Evolutionary conservation across 2,113 vertebrate genomes (phyloP).

Genomic region (Mus spicilegus): DNA sequence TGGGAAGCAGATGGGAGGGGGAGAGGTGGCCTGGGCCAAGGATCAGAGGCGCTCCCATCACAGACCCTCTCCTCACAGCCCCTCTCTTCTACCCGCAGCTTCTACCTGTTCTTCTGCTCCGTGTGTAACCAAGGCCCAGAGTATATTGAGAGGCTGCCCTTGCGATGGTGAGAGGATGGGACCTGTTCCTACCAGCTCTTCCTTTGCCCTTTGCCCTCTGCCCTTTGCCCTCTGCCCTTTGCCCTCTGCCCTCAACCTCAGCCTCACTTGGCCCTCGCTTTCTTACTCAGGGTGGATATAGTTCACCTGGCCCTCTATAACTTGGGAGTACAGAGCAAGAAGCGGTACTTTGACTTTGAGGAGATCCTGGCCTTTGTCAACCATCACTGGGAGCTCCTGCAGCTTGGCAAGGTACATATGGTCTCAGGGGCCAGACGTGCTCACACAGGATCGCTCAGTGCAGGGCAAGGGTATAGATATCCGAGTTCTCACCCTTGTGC

Average conservation of each 20-base stretch:
- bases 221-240: background rate
- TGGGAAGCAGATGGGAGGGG: background rate
- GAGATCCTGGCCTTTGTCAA: slow-evolving; percentile 95
- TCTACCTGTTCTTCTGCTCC: slow-evolving; percentile 95
- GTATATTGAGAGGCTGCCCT: slow-evolving; percentile 94
- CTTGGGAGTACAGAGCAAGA: slow-evolving; percentile 96
- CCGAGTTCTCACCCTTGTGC: background rate
- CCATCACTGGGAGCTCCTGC: slow-evolving; percentile 94
- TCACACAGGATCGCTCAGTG: background rate
- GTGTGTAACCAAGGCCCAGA: slow-evolving; percentile 96
- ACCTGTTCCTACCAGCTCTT: background rate
- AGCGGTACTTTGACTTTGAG: slow-evolving; percentile 98
- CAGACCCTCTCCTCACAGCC: background rate
- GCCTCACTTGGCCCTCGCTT: slow-evolving; percentile 21
- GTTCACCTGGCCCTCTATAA: slow-evolving; percentile 98
- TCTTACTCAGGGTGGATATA: slow-evolving; percentile 92
- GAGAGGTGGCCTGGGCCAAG: background rate
- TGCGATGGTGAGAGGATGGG: slow-evolving; percentile 90
- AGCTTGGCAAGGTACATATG: slow-evolving; percentile 93
- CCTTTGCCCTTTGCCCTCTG: background rate
- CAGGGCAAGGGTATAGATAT: background rate
- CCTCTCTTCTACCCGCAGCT: slow-evolving; percentile 85
- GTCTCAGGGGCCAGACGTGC: background rate
- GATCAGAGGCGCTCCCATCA: slow-evolving; percentile 6
- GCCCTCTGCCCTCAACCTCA: background rate